A percentile compares a stretch with the other conserved stretches of the same genome.
Evolutionary conservation across 2,797 vertebrate genomes (phyloP).

Genomic region (Bovichtus variegatus): DNA sequence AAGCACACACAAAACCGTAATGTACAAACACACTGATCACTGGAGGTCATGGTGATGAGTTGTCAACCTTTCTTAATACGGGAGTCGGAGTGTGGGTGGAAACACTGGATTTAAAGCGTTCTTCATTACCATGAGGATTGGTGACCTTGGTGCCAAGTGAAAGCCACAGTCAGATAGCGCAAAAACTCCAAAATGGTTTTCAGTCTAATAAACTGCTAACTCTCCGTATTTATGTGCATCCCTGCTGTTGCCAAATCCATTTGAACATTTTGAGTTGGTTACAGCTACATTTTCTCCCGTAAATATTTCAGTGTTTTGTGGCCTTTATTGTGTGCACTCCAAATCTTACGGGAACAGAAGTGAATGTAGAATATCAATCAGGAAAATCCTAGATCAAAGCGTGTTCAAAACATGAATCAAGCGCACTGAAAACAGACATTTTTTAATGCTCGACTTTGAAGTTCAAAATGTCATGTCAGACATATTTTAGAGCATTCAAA

Average conservation of each 20-base stretch:
- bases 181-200: conserved; percentile 35
- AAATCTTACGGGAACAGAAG: conserved; percentile 16
- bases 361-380: conserved; percentile 31
- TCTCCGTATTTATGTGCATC: conserved; percentile 28
- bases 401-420: conserved; percentile 41
- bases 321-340: conserved; percentile 10
- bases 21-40: not conserved
- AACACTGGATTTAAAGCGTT: conserved; percentile 35
- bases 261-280: conserved; percentile 37
- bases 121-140: conserved; percentile 41
- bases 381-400: conserved; percentile 61
- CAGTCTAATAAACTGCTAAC: conserved; percentile 25
- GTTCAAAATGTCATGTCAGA: conserved; percentile 67
- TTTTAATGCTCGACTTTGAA: conserved; percentile 67
- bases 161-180: conserved; percentile 29
- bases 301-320: conserved; percentile 32
- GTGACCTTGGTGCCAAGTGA: conserved; percentile 41
- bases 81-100: conserved; percentile 30
- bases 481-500: conserved; percentile 56
- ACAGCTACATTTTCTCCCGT: conserved; percentile 8
- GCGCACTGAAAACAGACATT: conserved; percentile 24
- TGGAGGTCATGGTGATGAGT: conserved; percentile 35
- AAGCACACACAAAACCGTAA: not conserved
- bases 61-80: conserved; percentile 25
- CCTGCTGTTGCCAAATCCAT: conserved; percentile 36